Base-by-base conservation (phyloP, 1,140 invertebrate genomes). In the Musca vetustissima region DNA sequence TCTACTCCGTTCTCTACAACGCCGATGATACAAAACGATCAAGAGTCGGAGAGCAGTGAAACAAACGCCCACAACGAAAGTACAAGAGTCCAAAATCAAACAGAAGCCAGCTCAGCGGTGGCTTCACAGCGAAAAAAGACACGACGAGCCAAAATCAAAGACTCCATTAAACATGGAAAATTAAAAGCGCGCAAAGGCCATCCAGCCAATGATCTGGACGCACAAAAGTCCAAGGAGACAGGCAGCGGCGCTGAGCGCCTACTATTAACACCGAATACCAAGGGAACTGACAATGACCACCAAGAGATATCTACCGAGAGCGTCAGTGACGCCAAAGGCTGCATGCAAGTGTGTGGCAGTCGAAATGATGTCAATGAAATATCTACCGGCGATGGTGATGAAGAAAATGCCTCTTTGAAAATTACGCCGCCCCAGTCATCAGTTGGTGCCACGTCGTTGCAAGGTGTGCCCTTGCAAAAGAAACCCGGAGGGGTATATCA, bases 1-100 rank as follows among this genome's bases (percentile, higher is more conserved):
- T 82, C 73, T 73, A 80, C 69, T 67, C 76, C 68, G 82, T 85
- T 77, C 52, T 78, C 78, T 48, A 68, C 82, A 77, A 52, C 75
- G 66, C 69, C 74, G 68, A 73, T 76, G 73, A 73, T 78, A 52
- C 79, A 80, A 68, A 79, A 81, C 64, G 80, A 82, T 24, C 86
- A 88, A 75, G 92, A 93, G 73, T 92, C 91, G 0, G 89, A 93
- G 0, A 93, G 91, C 76, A 92, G 91, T 32, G 91, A 93, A 74
- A 88, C 87, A 0, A 89, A 90, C 75, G 87, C 87, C 72, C 88
- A 88, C 73, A 88, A 88, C 71, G 88, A 89, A 73, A 6, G 52
- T 21, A 22, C 53, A 17, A 14, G 1, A 21, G 28, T 14, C 1
- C 66, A 43, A 52, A 52, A 28, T 9, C 36, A 43, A 49, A 14